Conservation (phyloP, 64 coral and sea anemone genomes). For the Actinia equina region DNA sequence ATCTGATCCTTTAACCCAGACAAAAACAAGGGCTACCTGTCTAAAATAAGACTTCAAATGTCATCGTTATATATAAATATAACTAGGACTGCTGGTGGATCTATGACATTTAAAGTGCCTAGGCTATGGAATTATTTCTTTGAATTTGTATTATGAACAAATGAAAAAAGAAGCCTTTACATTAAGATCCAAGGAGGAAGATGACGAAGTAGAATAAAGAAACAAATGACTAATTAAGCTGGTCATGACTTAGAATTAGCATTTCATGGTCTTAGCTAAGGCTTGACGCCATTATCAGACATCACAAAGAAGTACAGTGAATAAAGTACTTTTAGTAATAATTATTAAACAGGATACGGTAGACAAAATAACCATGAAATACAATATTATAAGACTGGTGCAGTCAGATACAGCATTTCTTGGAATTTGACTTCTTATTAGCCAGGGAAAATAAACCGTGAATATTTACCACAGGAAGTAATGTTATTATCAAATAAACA, state of each 20-base stretch:
- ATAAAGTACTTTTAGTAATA: not conserved
- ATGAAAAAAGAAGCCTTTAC: not conserved
- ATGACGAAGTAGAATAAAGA: not conserved
- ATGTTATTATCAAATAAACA: constrained; percentile 10
- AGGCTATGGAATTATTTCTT: no score
- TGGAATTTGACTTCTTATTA: not conserved
- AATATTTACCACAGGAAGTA: not conserved
- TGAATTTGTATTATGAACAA: no score
- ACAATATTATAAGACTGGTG: not conserved
- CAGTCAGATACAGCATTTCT: not conserved
- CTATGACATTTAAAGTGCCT: no score
- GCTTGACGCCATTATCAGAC: not conserved
- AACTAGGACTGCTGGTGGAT: no score
- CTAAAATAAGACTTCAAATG: not conserved
- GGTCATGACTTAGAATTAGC: not conserved
- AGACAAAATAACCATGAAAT: not conserved
- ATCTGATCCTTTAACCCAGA: not conserved
- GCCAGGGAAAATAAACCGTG: not conserved
- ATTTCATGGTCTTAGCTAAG: not conserved
- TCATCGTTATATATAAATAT: not conserved
- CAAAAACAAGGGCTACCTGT: not conserved
- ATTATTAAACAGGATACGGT: not conserved
- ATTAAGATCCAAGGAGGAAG: not conserved
- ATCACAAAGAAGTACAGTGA: constrained; percentile 1
- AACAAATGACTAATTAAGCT: not conserved